These are phyloP conservation scores for Aspidiotus rigidus DNA, from an alignment of 2,888 invertebrate genomes.

Conservation along the genomic window DNA sequence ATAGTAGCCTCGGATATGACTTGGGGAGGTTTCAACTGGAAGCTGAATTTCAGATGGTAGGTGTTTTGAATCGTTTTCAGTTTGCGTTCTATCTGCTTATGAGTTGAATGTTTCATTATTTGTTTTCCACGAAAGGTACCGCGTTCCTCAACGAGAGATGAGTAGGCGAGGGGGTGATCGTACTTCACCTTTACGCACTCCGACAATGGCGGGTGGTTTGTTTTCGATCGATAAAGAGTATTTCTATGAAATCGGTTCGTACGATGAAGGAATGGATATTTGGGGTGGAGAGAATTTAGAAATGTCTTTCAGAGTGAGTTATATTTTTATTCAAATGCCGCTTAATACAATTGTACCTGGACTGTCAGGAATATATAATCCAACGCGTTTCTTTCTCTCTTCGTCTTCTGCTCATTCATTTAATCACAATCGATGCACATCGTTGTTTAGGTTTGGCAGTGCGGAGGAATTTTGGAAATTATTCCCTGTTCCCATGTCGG, in stretches of 20 bases:
- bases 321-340: too few species aligned
- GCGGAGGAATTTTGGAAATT: slow-evolving; percentile 90
- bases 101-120: background rate
- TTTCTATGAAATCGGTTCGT: slow-evolving; percentile 95
- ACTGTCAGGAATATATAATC: background rate
- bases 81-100: background rate
- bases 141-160: slow-evolving; percentile 95
- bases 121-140: slow-evolving; percentile 58
- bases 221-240: slow-evolving; percentile 91
- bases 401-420: background rate
- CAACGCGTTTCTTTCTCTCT: background rate
- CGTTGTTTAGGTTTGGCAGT: slow-evolving; percentile 78
- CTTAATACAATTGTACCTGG: background rate
- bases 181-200: slow-evolving; percentile 84
- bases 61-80: slow-evolving; percentile 37
- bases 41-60: slow-evolving; percentile 95
- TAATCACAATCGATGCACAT: too few species aligned
- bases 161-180: slow-evolving; percentile 84
- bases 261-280: slow-evolving; percentile 99
- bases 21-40: slow-evolving; percentile 99
- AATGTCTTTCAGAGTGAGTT: slow-evolving; percentile 79
- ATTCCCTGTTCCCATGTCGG: slow-evolving; percentile 93
- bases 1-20: slow-evolving; percentile 98
- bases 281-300: slow-evolving; percentile 97
- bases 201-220: slow-evolving; percentile 97